These are phyloP conservation scores for Calvadosia cruxmelitensis DNA, from an alignment of 30 jellyfish, hydroid and myxozoan species.

Conservation along the genomic window DNA sequence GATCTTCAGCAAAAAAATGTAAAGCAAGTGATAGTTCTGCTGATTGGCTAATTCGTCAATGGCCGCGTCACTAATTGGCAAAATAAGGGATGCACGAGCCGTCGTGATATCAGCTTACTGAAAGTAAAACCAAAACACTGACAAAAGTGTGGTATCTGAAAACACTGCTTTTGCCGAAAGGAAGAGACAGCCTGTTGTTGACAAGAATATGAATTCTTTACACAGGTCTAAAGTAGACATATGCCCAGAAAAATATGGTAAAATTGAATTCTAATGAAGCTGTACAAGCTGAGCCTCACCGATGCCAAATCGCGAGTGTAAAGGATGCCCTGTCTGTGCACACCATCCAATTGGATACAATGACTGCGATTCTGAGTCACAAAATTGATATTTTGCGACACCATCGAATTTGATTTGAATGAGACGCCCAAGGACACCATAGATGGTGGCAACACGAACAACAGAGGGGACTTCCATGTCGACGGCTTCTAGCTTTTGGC, in stretches of 20 bases:
- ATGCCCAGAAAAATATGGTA: background rate
- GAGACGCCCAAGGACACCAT: constrained; percentile 51
- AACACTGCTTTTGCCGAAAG: no score
- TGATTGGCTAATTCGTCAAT: no score
- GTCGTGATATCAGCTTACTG: no score
- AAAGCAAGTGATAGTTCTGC: no score
- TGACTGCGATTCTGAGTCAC: constrained; percentile 54
- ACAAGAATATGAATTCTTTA: no score
- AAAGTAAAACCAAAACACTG: no score
- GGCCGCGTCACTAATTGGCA: no score
- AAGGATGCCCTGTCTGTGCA: constrained; percentile 58
- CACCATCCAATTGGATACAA: constrained; percentile 87
- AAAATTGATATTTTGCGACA: constrained; percentile 35
- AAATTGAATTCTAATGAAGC: no score
- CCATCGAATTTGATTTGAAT: constrained; percentile 72
- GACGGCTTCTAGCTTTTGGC: constrained; percentile 82
- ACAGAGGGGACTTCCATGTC: constrained; percentile 59
- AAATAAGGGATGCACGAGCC: no score
- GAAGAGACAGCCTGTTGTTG: no score
- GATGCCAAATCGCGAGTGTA: constrained; percentile 61
- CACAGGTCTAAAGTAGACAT: constrained; percentile 10
- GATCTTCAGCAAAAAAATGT: no score
- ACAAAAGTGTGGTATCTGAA: no score
- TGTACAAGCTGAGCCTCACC: constrained; percentile 30
- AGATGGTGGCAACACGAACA: constrained; percentile 71